Conservation (phyloP, 1,140 invertebrate genomes). For the Drosophila murphyi region DNA sequence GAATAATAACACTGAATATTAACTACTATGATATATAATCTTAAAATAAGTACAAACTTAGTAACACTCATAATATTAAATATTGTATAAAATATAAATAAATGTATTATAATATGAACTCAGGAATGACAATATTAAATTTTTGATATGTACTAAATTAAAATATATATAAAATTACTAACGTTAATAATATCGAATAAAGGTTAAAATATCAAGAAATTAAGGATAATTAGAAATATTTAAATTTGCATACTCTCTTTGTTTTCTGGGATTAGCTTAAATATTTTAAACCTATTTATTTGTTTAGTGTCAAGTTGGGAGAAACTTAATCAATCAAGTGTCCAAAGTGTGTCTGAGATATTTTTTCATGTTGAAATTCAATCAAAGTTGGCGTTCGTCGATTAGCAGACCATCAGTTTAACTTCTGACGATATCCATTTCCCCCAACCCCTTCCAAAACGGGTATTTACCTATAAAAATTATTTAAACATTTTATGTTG, state of each 20-base stretch:
- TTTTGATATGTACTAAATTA: too few species aligned
- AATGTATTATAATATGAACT: too few species aligned
- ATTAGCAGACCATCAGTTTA: constrained; percentile 54
- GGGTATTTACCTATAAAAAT: constrained; percentile 75
- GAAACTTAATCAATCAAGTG: constrained; percentile 61
- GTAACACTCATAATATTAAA: too few species aligned
- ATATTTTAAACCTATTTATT: constrained; percentile 12
- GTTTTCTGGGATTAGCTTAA: background rate
- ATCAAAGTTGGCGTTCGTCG: constrained; percentile 69
- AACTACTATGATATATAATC: too few species aligned
- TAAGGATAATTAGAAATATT: background rate
- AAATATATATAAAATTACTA: too few species aligned
- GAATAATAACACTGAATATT: too few species aligned
- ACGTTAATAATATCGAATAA: too few species aligned
- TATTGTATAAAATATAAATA: too few species aligned
- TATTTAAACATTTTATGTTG: constrained; percentile 79
- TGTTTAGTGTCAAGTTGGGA: constrained; percentile 33
- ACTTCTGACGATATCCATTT: background rate
- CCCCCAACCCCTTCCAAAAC: background rate
- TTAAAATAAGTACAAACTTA: too few species aligned
- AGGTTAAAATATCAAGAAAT: background rate
- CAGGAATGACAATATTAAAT: too few species aligned
- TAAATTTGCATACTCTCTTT: background rate
- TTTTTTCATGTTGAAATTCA: constrained; percentile 58
- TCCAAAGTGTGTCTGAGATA: constrained; percentile 16